A percentile compares a stretch with the other conserved stretches of the same genome.
Evolutionary conservation across 2,797 vertebrate genomes (phyloP).

Genomic region (Onychomys torridus): DNA sequence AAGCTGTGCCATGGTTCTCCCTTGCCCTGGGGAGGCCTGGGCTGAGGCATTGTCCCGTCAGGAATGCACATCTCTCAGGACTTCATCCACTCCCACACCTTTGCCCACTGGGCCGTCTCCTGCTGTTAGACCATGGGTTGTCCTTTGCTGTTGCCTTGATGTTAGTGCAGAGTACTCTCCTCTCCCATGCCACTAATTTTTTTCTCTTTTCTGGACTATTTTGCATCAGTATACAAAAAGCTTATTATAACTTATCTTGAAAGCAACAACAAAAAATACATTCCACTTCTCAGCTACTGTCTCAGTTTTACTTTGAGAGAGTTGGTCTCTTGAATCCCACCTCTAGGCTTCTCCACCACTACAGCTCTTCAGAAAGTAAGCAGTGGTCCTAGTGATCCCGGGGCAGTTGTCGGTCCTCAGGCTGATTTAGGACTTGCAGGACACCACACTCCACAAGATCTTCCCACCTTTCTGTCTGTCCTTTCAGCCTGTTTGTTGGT

Average conservation of each 20-base stretch:
- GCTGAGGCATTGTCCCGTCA: not conserved
- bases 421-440: not conserved
- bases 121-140: not conserved
- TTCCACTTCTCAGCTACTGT: not conserved
- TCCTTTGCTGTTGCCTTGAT: not conserved
- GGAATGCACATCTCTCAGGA: not conserved
- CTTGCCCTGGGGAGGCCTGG: not conserved
- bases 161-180: not conserved
- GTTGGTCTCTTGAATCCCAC: not conserved
- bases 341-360: not conserved
- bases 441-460: not conserved
- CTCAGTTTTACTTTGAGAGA: not conserved
- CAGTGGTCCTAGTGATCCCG: not conserved
- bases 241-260: slow-evolving; percentile 14
- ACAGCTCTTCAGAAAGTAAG: not conserved
- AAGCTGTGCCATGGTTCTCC: not conserved
- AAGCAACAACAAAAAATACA: not conserved
- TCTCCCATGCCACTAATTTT: not conserved
- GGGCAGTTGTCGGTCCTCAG: not conserved
- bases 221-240: slow-evolving; percentile 21
- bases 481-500: not conserved
- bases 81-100: not conserved
- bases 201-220: not conserved
- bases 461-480: not conserved
- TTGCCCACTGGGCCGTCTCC: not conserved